Evolutionary conservation across 2,888 invertebrate species (phyloP), one percentile per base, ranked within the genome.

Genomic region (Tachina lurida): DNA sequence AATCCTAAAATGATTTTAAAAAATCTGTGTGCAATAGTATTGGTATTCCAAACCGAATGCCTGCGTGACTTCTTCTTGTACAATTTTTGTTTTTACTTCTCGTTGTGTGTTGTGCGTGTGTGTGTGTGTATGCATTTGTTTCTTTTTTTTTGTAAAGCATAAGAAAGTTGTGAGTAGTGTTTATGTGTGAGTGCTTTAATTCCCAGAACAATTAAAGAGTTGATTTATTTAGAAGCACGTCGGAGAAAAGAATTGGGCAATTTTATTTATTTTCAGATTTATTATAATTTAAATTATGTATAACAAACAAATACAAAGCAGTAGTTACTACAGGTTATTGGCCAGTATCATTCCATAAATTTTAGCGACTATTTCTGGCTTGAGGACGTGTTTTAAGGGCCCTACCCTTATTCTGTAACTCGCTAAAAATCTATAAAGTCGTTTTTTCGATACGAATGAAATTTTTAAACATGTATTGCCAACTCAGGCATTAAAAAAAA

Each of bases 31-130:
- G 70, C 17, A 70, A 39, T 62, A 62, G 70, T 62, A 17, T 52
- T 70, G 17, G 62, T 78, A 39, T 31, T 31, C 7, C 31, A 31
- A 31, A 31, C 47, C 17, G 17, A 77, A 39, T 65, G 83, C 71
- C 49, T 84, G 83, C 54, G 65, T 78, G 67, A 62, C 60, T 76
- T 80, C 49, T 84, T 83, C 77, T 76, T 79, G 19, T 68, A 58
- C 19, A 56, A 52, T 22, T 49, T 19, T 67, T 73, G 58, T 58
- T 56, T 56, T 56, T 49, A 49, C 15, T 73, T 79, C 45, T 52
- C 22, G 17, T 41, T 49, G 9, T 65, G 4, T 22, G 45, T 8
- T 10, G 3, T 31, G n/a, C 52, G 22, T 39, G 2, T 49, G 49
- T 8, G n/a, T 4, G 49, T 45, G 45, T 45, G 10, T 43, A 17